Evolutionary conservation across 1,140 invertebrate species (phyloP), one percentile per base, ranked within the genome.

Genomic region (Atta colombica): DNA sequence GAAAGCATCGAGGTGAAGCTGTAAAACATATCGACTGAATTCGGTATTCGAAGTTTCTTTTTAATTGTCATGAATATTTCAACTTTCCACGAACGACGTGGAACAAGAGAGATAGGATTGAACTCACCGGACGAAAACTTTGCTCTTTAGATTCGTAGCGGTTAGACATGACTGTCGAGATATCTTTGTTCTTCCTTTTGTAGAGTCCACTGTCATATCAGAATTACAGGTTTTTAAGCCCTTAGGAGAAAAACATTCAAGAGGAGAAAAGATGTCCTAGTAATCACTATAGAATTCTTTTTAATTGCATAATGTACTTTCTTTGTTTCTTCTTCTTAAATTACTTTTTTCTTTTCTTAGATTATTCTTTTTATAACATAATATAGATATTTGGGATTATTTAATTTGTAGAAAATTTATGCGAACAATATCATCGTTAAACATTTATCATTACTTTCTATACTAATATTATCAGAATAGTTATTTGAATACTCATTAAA

Each of bases 21-120:
- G 49, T 77, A 58, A 72, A 77, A 81, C 45, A 77, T 18, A 53
- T 2, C 35, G 31, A 49, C 58, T 84, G 1, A 45, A 45, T 55
- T 88, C 12, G 65, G 18, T 60, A 10, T 45, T 61, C 58, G 12
- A 63, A 78, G 74, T 74, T 82, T 71, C 58, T 82, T 61, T 69
- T 86, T 89, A 88, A 91, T 86, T 88, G 87, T 80, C 86, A 78
- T 80, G 86, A 88, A 88, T 90, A 91, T 88, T 88, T 85, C 53
- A 88, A 25, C 28, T 58, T 63, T 49, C 12, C 28, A 51, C 65
- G 61, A 7, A 77, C 60, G 28, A 80, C 35, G 18, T n/a, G 25
- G 53, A 51, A 39, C 45, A 77, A 75, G 74, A 66, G 61, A 31
- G 58, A 31, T 45, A 21, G 77, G 55, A 55, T 60, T 69, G 39